phyloP scores from a whole-genome alignment of 2,888 invertebrate genomes.

The Nebria brevicollis region DNA sequence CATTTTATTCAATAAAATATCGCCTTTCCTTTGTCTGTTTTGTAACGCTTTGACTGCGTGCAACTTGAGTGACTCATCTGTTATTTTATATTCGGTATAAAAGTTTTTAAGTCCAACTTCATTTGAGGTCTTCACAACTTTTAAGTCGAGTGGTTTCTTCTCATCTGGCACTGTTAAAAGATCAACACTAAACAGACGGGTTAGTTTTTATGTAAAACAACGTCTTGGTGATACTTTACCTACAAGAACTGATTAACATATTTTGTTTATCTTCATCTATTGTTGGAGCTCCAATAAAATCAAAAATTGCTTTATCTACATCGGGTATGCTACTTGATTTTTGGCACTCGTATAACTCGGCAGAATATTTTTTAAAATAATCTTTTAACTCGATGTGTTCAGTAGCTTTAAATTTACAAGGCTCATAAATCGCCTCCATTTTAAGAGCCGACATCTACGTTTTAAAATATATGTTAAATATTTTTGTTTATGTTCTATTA shows the following conservation, averaged over 20 bases:
- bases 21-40: background rate
- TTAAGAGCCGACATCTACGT: slow-evolving; percentile 16
- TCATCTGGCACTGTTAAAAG: slow-evolving; percentile 44
- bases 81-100: slow-evolving; percentile 22
- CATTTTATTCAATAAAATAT: background rate
- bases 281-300: background rate
- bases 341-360: slow-evolving; percentile 27
- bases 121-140: background rate
- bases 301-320: background rate
- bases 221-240: slow-evolving; percentile 21
- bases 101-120: background rate
- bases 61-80: slow-evolving; percentile 37
- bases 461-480: no score
- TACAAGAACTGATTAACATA: slow-evolving; percentile 18
- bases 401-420: slow-evolving; percentile 40
- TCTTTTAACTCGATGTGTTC: slow-evolving; percentile 47
- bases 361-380: slow-evolving; percentile 43
- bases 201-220: background rate
- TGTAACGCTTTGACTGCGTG: slow-evolving; percentile 45
- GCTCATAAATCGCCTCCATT: slow-evolving; percentile 53
- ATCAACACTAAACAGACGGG: slow-evolving; percentile 35
- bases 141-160: slow-evolving; percentile 23
- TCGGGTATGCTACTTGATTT: background rate
- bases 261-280: slow-evolving; percentile 5
- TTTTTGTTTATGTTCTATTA: no score